Evolutionary conservation across 2,113 vertebrate species (phyloP).

Genomic region (Aspidoscelis tigris): DNA sequence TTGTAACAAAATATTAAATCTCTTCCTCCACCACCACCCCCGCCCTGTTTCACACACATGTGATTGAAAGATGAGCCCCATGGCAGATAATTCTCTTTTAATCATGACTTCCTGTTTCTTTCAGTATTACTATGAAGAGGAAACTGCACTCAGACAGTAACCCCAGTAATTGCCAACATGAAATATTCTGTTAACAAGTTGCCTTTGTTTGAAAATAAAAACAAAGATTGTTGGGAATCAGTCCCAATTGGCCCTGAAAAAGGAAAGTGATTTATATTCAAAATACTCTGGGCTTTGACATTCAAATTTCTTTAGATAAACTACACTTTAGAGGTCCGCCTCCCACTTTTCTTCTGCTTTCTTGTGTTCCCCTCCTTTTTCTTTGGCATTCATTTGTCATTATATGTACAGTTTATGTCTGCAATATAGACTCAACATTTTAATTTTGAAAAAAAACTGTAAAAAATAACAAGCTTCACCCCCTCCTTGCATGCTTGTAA

Average conservation of each 20-base stretch:
- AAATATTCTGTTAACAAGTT: background rate
- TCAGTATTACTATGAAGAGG: background rate
- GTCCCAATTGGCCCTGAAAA: background rate
- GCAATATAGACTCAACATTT: background rate
- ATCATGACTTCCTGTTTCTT: background rate
- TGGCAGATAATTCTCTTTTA: background rate
- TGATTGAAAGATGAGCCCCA: background rate
- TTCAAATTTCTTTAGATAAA: background rate
- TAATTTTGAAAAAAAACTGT: conserved; percentile 22
- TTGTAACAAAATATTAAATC: background rate
- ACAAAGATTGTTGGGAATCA: background rate
- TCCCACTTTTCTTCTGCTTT: background rate
- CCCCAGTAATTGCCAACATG: background rate
- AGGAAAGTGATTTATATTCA: background rate
- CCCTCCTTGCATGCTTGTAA: background rate
- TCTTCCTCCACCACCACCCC: background rate
- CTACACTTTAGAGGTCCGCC: background rate
- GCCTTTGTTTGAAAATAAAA: background rate
- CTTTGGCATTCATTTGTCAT: background rate
- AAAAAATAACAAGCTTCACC: background rate
- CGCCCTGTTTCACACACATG: background rate
- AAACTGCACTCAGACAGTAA: background rate
- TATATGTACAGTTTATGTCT: background rate
- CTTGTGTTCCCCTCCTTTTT: background rate
- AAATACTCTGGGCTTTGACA: background rate